phyloP scores from a whole-genome alignment of 2,113 vertebrate genomes.

The Rhabdomys dilectus region DNA sequence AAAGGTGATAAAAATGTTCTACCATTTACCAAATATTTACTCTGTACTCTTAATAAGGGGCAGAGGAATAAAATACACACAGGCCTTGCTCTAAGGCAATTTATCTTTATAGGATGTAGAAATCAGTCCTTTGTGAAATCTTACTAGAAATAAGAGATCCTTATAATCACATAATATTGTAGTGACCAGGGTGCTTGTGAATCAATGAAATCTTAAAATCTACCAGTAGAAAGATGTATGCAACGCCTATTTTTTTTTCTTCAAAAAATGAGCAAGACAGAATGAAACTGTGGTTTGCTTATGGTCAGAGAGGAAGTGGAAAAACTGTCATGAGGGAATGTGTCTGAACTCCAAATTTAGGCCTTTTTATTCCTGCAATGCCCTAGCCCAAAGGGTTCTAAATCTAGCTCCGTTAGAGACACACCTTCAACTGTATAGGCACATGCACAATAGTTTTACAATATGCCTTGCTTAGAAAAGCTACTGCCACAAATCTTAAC shows the following conservation, averaged over 20 bases:
- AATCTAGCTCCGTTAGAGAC: slow-evolving; percentile 60
- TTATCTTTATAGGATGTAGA: slow-evolving; percentile 46
- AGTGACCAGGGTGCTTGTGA: slow-evolving; percentile 20
- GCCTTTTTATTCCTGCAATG: slow-evolving; percentile 55
- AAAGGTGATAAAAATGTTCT: slow-evolving; percentile 65
- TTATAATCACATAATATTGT: slow-evolving; percentile 47
- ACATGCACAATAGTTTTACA: slow-evolving; percentile 34
- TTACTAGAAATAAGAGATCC: slow-evolving; percentile 62
- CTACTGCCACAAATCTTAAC: slow-evolving; percentile 37
- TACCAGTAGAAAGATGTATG: slow-evolving; percentile 31
- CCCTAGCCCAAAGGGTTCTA: slow-evolving; percentile 59
- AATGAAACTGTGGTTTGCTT: slow-evolving; percentile 67
- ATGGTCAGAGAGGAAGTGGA: slow-evolving; percentile 69
- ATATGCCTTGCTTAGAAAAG: slow-evolving; percentile 51
- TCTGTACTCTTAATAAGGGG: slow-evolving; percentile 12
- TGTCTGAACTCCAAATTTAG: slow-evolving; percentile 72
- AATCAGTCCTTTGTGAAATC: slow-evolving; percentile 49
- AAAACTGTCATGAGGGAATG: slow-evolving; percentile 67
- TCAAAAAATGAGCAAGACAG: neutral
- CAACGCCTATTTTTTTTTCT: neutral
- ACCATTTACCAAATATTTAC: slow-evolving; percentile 49
- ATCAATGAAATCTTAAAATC: slow-evolving; percentile 35
- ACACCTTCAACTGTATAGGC: slow-evolving; percentile 27
- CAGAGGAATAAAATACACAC: slow-evolving; percentile 49
- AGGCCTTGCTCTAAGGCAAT: slow-evolving; percentile 34